phyloP scores from a whole-genome alignment of 2,113 vertebrate genomes.

The Trinectes maculatus region DNA sequence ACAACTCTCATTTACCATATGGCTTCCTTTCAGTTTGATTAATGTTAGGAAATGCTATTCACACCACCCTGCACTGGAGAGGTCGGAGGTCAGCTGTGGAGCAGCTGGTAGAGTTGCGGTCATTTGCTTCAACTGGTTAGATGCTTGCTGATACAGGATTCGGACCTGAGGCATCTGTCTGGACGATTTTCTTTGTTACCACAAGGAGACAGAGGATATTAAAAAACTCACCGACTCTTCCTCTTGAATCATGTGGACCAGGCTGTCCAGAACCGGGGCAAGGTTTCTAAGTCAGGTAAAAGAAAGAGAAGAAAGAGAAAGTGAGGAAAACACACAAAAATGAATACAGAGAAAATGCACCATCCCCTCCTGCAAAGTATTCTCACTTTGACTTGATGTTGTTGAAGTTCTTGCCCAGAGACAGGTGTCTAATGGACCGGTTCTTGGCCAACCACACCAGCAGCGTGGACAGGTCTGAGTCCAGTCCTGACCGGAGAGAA shows the following conservation, averaged over 20 bases:
- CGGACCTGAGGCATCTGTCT: not conserved
- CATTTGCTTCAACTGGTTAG: slow-evolving; percentile 17
- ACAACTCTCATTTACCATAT: not conserved
- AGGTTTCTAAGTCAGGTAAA: slow-evolving; percentile 87
- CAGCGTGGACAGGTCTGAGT: slow-evolving; percentile 93
- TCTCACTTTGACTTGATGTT: slow-evolving; percentile 99
- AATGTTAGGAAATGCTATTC: not conserved
- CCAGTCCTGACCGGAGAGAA: slow-evolving; percentile 82
- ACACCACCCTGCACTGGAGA: not conserved
- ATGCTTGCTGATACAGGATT: not conserved
- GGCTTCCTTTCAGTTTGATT: slow-evolving; percentile 22
- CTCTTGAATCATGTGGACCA: slow-evolving; percentile 98
- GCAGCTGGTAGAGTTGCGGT: slow-evolving; percentile 29
- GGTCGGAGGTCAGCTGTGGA: slow-evolving; percentile 35
- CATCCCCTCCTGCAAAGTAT: not conserved
- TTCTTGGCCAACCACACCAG: slow-evolving; percentile 98
- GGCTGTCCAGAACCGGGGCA: slow-evolving; percentile 93
- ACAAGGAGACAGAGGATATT: not conserved
- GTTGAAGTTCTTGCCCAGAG: slow-evolving; percentile 97
- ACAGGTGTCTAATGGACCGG: slow-evolving; percentile 93
- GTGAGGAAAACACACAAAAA: not conserved
- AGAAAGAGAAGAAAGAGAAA: not conserved
- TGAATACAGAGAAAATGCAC: not conserved
- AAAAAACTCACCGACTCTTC: slow-evolving; percentile 93
- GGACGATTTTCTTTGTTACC: not conserved